These are phyloP conservation scores for Melanchra persicariae DNA, from an alignment of 2,888 invertebrate species.

Conservation along the genomic window DNA sequence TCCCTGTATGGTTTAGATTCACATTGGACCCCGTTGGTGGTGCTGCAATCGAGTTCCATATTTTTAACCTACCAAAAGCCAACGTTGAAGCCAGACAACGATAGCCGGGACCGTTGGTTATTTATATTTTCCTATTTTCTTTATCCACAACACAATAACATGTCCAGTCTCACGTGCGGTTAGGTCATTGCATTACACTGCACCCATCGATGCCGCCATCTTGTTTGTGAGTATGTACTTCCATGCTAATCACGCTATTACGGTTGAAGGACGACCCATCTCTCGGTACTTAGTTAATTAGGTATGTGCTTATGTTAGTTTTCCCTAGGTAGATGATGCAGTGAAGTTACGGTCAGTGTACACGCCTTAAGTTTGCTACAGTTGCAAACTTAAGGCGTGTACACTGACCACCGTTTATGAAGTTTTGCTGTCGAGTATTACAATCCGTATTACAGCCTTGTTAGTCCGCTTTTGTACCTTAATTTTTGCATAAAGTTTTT, in stretches of 20 bases:
- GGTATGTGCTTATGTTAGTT: conserved; percentile 23
- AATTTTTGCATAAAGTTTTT: no score
- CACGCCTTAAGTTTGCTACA: not conserved
- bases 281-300: conserved; percentile 48
- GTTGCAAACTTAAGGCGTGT: no score
- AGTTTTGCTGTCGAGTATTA: no score
- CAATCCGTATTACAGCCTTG: no score
- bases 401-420: no score
- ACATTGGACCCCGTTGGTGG: no score
- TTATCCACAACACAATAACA: conserved; percentile 2
- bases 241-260: conserved; percentile 54
- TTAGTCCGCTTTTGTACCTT: no score
- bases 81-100: no score
- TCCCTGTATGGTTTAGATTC: no score
- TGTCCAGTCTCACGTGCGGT: conserved; percentile 56
- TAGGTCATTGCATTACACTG: conserved; percentile 57
- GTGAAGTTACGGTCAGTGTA: not conserved
- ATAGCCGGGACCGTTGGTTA: no score
- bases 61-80: no score
- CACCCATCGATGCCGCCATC: conserved; percentile 35
- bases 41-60: no score
- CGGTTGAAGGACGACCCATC: conserved; percentile 50
- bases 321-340: conserved; percentile 4
- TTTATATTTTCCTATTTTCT: conserved; percentile 4
- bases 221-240: conserved; percentile 23